phyloP scores from a whole-genome alignment of 2,113 vertebrate species.

The Burhinus oedicnemus region DNA sequence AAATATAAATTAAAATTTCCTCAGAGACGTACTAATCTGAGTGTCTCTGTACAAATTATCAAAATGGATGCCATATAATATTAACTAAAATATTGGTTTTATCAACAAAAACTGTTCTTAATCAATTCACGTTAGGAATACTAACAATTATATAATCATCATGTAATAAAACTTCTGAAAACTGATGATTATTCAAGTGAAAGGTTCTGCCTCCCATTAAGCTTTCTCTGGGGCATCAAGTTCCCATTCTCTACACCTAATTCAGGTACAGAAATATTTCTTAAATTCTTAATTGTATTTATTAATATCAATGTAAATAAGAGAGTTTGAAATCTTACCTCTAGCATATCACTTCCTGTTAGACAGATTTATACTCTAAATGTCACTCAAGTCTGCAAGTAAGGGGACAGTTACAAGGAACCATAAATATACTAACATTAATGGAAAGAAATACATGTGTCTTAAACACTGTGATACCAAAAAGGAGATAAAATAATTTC shows the following conservation, averaged over 20 bases:
- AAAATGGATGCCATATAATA: background rate
- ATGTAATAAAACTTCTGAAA: background rate
- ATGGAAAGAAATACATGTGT: conserved; percentile 2
- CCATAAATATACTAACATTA: conserved; percentile 32
- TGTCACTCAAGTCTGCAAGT: background rate
- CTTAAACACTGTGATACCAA: conserved; percentile 7
- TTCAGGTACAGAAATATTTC: background rate
- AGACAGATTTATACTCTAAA: conserved; percentile 23
- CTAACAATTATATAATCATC: background rate
- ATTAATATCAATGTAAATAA: background rate
- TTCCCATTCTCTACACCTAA: background rate
- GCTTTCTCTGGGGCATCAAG: background rate
- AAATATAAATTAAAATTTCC: background rate
- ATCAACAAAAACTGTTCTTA: background rate
- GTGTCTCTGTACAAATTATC: background rate
- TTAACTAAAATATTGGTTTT: background rate
- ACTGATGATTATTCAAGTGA: background rate
- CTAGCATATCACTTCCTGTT: background rate
- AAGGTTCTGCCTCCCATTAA: background rate
- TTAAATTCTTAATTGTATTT: background rate
- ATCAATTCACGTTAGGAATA: background rate
- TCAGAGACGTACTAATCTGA: background rate
- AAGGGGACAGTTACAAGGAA: conserved; percentile 9
- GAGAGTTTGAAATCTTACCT: conserved; percentile 1
- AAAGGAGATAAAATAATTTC: conserved; percentile 70